Conservation (phyloP, 2,797 vertebrate species). For the Buceros bicornis region DNA sequence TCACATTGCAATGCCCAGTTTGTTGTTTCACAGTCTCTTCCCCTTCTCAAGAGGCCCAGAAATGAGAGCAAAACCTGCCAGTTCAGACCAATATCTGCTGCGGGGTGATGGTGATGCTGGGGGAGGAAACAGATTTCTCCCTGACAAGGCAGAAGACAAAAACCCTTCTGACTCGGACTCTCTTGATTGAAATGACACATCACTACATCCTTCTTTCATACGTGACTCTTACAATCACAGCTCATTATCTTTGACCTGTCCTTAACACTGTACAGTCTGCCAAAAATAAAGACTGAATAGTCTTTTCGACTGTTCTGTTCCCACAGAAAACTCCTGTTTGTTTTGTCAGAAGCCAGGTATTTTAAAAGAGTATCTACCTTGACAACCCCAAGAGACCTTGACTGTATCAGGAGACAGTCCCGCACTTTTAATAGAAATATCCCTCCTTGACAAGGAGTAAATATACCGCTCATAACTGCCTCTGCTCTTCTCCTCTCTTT, state of each 20-base stretch:
- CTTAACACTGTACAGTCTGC: neutral
- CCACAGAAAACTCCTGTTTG: neutral
- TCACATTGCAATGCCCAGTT: neutral
- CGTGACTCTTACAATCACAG: constrained; percentile 2
- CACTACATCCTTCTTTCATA: neutral
- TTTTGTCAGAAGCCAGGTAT: neutral
- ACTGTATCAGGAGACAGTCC: neutral
- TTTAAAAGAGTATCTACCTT: constrained; percentile 3
- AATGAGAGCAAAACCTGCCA: neutral
- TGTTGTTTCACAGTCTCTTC: neutral
- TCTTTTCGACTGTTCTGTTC: neutral
- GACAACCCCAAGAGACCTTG: constrained; percentile 36
- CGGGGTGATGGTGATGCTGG: fast-evolving
- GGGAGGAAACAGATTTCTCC: neutral
- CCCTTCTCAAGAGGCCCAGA: neutral
- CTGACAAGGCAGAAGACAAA: constrained; percentile 33
- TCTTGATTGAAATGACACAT: constrained; percentile 44
- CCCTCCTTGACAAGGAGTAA: neutral
- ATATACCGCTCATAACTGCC: neutral
- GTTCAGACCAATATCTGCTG: neutral
- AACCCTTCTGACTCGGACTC: neutral
- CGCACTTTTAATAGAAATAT: constrained; percentile 41
- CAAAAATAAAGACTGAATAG: neutral
- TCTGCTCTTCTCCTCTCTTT: neutral
- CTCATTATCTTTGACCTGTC: constrained; percentile 29